These are phyloP conservation scores for Sprattus sprattus DNA, from an alignment of 2,113 vertebrate species.

Conservation along the genomic window DNA sequence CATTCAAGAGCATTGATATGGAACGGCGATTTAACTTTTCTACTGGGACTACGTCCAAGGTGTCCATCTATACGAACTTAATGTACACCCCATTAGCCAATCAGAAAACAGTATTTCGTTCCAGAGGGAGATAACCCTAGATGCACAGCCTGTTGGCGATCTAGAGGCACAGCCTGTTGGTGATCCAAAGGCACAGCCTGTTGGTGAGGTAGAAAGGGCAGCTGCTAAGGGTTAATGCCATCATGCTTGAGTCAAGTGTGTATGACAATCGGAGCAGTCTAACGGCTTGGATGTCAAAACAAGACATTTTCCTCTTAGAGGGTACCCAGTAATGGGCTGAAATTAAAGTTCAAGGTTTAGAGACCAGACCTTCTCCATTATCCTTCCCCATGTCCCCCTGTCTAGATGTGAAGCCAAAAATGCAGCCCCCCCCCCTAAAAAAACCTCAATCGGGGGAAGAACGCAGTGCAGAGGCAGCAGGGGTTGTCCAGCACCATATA, in stretches of 20 bases:
- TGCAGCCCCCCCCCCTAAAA: not conserved
- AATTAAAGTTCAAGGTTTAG: not conserved
- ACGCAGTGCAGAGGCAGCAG: too few relatives aligned
- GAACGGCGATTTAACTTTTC: too few relatives aligned
- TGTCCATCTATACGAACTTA: too few relatives aligned
- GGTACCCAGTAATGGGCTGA: not conserved
- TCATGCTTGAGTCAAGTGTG: not conserved
- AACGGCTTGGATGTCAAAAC: not conserved
- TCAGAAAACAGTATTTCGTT: too few relatives aligned
- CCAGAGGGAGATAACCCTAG: too few relatives aligned
- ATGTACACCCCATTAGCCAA: too few relatives aligned
- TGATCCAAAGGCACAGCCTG: too few relatives aligned
- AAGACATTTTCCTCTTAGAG: not conserved
- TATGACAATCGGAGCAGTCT: not conserved
- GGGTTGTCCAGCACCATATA: too few relatives aligned
- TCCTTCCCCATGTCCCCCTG: conserved; percentile 24
- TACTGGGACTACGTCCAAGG: too few relatives aligned
- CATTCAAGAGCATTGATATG: too few relatives aligned
- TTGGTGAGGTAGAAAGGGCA: not conserved
- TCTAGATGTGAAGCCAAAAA: not conserved
- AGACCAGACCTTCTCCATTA: not conserved
- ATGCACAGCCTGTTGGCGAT: too few relatives aligned
- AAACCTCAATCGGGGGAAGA: not conserved
- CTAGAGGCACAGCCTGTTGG: too few relatives aligned
- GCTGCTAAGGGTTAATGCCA: not conserved